phyloP scores from a whole-genome alignment of 53 echinoderm and acorn worm species.

The Paelopatides confundens region DNA sequence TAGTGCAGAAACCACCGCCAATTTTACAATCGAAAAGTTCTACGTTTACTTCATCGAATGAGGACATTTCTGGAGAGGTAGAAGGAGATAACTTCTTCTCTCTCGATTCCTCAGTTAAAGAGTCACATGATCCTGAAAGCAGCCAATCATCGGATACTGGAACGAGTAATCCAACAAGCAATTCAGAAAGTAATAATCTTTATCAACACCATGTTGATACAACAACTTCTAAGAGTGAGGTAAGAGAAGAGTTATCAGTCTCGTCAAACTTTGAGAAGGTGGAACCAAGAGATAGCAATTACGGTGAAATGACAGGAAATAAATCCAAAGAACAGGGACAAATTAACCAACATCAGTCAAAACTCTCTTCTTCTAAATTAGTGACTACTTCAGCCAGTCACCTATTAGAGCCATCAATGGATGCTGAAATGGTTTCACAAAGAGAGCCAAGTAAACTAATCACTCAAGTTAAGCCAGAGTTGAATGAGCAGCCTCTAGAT shows the following conservation, averaged over 20 bases:
- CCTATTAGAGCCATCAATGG: background rate
- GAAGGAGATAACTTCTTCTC: slow-evolving; percentile 35
- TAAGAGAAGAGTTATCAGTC: background rate
- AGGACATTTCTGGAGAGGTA: slow-evolving; percentile 4
- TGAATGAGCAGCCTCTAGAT: slow-evolving; percentile 26
- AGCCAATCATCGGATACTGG: background rate
- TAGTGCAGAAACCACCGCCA: background rate
- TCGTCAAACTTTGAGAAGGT: background rate
- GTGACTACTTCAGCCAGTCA: background rate
- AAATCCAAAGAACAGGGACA: background rate
- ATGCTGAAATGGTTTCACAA: background rate
- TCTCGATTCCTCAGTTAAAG: background rate
- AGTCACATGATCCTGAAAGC: background rate
- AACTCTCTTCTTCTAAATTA: background rate
- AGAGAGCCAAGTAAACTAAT: background rate
- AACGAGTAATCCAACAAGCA: background rate
- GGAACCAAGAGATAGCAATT: background rate
- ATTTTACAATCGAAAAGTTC: background rate
- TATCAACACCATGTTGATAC: background rate
- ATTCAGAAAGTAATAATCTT: background rate
- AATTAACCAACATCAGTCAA: background rate
- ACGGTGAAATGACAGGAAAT: background rate
- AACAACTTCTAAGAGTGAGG: background rate
- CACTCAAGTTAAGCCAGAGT: background rate
- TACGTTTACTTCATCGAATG: slow-evolving; percentile 40